Evolutionary conservation across 2,797 vertebrate species (phyloP).

Genomic region (Eulemur rubriventer): DNA sequence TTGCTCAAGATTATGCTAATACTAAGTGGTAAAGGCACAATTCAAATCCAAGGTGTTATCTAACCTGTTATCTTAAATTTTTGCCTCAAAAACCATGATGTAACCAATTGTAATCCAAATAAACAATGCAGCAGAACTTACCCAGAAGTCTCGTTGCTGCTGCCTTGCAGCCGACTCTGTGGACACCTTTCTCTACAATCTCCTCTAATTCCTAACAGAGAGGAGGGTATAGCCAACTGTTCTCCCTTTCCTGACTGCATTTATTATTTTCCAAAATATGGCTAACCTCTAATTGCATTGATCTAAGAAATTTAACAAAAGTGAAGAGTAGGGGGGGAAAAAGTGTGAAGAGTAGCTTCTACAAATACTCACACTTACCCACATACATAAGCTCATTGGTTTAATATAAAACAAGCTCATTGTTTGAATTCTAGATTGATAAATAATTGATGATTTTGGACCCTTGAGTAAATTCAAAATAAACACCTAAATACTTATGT

Average conservation of each 20-base stretch:
- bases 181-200: background rate
- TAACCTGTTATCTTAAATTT: constrained; percentile 33
- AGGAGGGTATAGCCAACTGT: background rate
- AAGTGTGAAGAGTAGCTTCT: background rate
- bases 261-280: background rate
- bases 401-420: constrained; percentile 19
- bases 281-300: background rate
- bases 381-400: background rate
- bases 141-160: background rate
- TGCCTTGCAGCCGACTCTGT: background rate
- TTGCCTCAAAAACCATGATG: background rate
- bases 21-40: background rate
- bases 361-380: background rate
- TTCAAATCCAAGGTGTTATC: background rate
- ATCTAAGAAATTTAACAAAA: constrained; percentile 27
- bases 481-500: background rate
- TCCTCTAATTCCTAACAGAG: background rate
- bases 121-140: background rate
- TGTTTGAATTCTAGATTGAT: constrained; percentile 9
- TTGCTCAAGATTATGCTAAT: background rate
- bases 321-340: background rate
- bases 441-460: background rate
- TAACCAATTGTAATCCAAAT: constrained; percentile 32
- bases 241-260: background rate
- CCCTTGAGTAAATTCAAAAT: constrained; percentile 32